Conservation (phyloP, 1,140 invertebrate genomes). For the Zelostemma sp. region DNA sequence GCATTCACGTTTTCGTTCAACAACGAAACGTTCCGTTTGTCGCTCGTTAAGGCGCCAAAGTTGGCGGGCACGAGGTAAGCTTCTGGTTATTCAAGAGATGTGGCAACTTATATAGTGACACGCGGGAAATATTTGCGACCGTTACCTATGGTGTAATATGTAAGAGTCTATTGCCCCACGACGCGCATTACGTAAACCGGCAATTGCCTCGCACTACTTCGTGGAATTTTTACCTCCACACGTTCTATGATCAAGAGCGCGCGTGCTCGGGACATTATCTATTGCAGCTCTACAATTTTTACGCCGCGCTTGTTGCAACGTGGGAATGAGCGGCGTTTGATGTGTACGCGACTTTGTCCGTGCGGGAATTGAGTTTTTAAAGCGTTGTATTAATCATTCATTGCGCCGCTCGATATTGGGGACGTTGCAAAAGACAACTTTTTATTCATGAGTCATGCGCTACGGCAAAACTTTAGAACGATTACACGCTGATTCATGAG, state of each 20-base stretch:
- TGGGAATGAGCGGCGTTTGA: slow-evolving; percentile 1
- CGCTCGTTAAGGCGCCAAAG: slow-evolving; percentile 5
- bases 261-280: slow-evolving; percentile 19
- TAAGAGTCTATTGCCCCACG: slow-evolving; percentile 46
- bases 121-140: slow-evolving; percentile 45
- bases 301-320: neutral
- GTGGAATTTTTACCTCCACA: slow-evolving; percentile 26
- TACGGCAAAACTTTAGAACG: no score
- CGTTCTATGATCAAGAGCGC: slow-evolving; percentile 36
- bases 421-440: no score
- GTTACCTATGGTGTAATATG: slow-evolving; percentile 48
- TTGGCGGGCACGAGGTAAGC: slow-evolving; percentile 11
- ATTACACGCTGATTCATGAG: no score
- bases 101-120: slow-evolving; percentile 44
- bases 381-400: neutral
- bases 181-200: slow-evolving; percentile 30
- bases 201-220: slow-evolving; percentile 45
- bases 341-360: neutral
- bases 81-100: slow-evolving; percentile 33
- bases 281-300: slow-evolving; percentile 17
- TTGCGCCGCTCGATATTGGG: no score
- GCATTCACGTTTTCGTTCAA: slow-evolving; percentile 4
- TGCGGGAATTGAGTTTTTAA: neutral
- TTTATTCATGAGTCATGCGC: no score
- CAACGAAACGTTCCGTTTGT: slow-evolving; percentile 9